These are phyloP conservation scores for Pomacea canaliculata DNA, from an alignment of 2,888 invertebrate genomes.

Conservation along the genomic window DNA sequence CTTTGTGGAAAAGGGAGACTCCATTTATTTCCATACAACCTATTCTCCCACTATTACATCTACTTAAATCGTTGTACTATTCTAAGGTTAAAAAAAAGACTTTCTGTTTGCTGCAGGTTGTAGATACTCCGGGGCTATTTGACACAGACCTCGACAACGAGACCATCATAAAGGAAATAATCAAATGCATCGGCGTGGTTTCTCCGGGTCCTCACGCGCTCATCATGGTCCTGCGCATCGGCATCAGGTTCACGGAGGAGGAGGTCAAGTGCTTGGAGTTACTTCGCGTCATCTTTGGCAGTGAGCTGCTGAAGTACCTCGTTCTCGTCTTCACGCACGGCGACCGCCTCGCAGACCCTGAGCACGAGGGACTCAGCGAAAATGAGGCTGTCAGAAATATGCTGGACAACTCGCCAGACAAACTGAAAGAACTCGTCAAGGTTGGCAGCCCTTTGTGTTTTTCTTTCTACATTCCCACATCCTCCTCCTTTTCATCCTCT, in stretches of 20 bases:
- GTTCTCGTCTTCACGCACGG: conserved; percentile 19
- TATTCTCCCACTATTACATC: no score
- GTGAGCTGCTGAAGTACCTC: conserved; percentile 8
- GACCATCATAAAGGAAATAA: not conserved
- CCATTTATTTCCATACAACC: no score
- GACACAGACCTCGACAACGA: conserved; percentile 14
- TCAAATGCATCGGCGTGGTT: conserved; percentile 12
- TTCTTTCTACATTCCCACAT: no score
- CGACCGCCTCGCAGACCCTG: not conserved
- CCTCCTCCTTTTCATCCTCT: no score
- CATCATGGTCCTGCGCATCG: conserved; percentile 10
- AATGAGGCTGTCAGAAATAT: not conserved
- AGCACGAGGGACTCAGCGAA: not conserved
- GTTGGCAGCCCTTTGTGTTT: not conserved
- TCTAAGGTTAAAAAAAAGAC: no score
- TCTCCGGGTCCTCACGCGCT: conserved; percentile 22
- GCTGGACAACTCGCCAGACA: not conserved
- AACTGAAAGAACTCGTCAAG: not conserved
- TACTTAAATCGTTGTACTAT: no score
- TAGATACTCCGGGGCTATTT: conserved; percentile 19
- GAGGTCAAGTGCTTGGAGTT: conserved; percentile 11
- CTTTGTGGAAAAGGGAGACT: no score
- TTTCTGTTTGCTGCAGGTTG: not conserved
- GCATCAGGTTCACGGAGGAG: conserved; percentile 10
- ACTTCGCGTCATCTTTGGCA: conserved; percentile 8